Evolutionary conservation across 1,140 invertebrate genomes (phyloP), one percentile per base, ranked within the genome.

Genomic region (Muscidifurax raptorellus): DNA sequence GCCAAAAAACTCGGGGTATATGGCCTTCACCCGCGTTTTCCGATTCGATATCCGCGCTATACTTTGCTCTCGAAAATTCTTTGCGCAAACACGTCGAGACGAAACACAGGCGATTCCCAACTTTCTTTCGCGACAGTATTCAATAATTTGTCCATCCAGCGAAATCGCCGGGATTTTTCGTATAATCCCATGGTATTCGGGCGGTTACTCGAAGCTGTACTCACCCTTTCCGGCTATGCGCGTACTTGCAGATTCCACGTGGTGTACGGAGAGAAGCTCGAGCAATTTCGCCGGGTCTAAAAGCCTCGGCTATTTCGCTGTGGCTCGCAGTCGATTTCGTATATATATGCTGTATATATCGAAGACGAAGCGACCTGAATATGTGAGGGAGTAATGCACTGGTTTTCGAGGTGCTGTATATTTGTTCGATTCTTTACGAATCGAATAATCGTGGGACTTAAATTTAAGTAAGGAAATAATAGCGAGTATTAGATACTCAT

Each of bases 201-300:
- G 1, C 44, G 44, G 44, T 47, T 47, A 44, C 10, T 44, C 40
- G 12, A 10, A 15, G 44, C 44, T 47, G 13, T 13, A 47, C 44
- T 13, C 44, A 15, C 36, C 36, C 36, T 40, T 40, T 10, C 18
- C 25, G 32, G 27, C 18, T 80, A 52, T 72, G 66, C 66, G 28
- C 67, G 47, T 1, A 80, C 79, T 80, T 80, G 67, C 67, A 52
- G 27, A 80, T 72, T 52, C 28, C n/a, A 40, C 25, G 25, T 71
- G 6, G 13, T 15, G 27, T n/a, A n/a, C 47, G 36, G 36, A 52
- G 47, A 3, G 27, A 32, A 80, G 40, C 40, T 72, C 30, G 79
- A 1, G 25, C 66, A 72, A 72, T 80, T 80, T 52, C 67, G 44
- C n/a, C 40, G 5, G 18, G 47, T 52, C 47, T 52, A 22, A 52